phyloP scores from a whole-genome alignment of 2,888 invertebrate species.

The Schrankia costaestrigalis region DNA sequence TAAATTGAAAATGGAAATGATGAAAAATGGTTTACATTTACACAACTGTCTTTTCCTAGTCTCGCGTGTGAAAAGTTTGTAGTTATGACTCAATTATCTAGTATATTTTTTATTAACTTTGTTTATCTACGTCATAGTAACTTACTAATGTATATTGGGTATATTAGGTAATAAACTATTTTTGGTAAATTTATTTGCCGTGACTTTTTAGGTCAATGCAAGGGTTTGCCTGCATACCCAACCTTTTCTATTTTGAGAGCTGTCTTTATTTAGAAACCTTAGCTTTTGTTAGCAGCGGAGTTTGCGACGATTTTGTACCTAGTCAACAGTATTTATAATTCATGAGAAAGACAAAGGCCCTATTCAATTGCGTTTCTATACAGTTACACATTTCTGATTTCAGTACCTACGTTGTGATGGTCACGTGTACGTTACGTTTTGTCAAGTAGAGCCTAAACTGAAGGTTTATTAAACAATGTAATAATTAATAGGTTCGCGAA shows the following conservation, averaged over 20 bases:
- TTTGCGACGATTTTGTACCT: not conserved
- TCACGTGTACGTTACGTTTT: too few relatives aligned
- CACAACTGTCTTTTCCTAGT: constrained; percentile 33
- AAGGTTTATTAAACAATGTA: too few relatives aligned
- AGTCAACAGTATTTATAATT: not conserved
- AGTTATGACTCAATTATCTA: not conserved
- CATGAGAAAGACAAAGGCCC: not conserved
- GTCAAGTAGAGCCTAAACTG: too few relatives aligned
- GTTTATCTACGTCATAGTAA: not conserved
- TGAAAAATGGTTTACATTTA: constrained; percentile 22
- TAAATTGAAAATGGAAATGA: constrained; percentile 15
- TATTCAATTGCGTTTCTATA: not conserved
- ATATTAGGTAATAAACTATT: not conserved
- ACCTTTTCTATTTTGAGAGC: constrained; percentile 29
- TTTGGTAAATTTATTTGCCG: constrained; percentile 16
- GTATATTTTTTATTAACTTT: constrained; percentile 2
- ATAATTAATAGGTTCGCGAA: too few relatives aligned
- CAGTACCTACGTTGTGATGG: too few relatives aligned
- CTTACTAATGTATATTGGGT: too few relatives aligned
- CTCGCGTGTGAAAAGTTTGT: constrained; percentile 14
- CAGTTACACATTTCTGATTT: not conserved
- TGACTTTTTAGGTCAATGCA: constrained; percentile 34
- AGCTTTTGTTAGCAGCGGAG: constrained; percentile 2
- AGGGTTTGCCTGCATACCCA: constrained; percentile 26
- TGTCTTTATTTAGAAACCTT: constrained; percentile 12